phyloP scores from a whole-genome alignment of 92 coral and sea anemone genomes.

The Porites lobata region DNA sequence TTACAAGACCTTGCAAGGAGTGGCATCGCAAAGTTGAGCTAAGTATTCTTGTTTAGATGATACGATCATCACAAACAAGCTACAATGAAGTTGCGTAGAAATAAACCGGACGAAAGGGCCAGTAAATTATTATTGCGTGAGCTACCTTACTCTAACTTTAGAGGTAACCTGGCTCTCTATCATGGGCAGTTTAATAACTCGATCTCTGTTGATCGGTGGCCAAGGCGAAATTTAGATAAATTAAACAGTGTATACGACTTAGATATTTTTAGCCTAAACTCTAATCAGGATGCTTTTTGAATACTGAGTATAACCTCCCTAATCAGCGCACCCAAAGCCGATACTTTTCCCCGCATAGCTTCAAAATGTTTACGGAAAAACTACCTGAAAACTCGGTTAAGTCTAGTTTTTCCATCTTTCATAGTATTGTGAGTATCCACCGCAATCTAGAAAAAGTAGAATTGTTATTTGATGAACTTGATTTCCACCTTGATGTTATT shows the following conservation, averaged over 20 bases:
- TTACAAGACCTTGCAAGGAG: slow-evolving; percentile 6
- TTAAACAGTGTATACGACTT: slow-evolving; percentile 26
- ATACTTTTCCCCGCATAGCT: slow-evolving; percentile 47
- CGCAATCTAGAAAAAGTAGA: slow-evolving; percentile 49
- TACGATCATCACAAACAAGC: neutral
- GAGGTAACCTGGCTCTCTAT: slow-evolving; percentile 6
- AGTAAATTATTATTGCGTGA: slow-evolving; percentile 28
- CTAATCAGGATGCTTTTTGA: neutral
- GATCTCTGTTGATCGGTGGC: neutral
- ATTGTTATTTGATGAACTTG: slow-evolving; percentile 41
- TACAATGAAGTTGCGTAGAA: slow-evolving; percentile 27
- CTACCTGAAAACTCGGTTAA: neutral
- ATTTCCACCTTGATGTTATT: slow-evolving; percentile 42
- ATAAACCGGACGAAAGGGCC: slow-evolving; percentile 29
- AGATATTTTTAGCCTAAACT: slow-evolving; percentile 42
- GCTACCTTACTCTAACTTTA: slow-evolving; percentile 21
- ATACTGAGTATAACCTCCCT: neutral
- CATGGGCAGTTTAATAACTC: slow-evolving; percentile 23
- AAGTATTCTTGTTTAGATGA: slow-evolving; percentile 28
- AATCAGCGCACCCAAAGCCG: slow-evolving; percentile 11
- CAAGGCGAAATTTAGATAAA: slow-evolving; percentile 20
- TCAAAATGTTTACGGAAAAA: neutral
- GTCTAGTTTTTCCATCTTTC: slow-evolving; percentile 27
- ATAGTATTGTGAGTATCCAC: slow-evolving; percentile 33
- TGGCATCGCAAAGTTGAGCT: slow-evolving; percentile 21